Percentiles rank a stretch among this genome's conserved stretches.
phyloP scores from a whole-genome alignment of 2,888 invertebrate species.

The Nemurella pictetii region DNA sequence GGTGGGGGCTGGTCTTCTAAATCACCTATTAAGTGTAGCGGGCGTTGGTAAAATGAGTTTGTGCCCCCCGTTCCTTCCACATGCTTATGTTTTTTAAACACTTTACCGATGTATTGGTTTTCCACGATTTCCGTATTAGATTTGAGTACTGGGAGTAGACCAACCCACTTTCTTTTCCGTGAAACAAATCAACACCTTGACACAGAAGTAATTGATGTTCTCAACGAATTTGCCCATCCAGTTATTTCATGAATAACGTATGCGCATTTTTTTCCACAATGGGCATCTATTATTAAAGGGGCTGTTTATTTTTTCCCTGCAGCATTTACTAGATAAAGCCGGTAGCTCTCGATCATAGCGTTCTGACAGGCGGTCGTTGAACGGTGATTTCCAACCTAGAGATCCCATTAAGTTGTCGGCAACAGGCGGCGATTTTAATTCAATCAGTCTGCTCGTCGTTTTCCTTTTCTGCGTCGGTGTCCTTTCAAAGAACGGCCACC shows the following conservation, averaged over 20 bases:
- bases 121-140: too few relatives aligned
- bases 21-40: too few relatives aligned
- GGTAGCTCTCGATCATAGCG: slow-evolving; percentile 18
- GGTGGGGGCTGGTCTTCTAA: too few relatives aligned
- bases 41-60: too few relatives aligned
- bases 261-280: neutral
- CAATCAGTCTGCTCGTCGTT: neutral
- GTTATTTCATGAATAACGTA: neutral
- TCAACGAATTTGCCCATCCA: neutral
- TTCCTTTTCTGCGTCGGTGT: neutral
- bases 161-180: too few relatives aligned
- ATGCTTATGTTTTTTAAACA: too few relatives aligned
- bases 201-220: too few relatives aligned
- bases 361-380: slow-evolving; percentile 13
- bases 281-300: neutral
- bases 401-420: slow-evolving; percentile 25
- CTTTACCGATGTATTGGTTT: too few relatives aligned
- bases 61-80: too few relatives aligned
- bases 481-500: neutral
- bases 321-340: neutral
- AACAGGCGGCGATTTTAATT: slow-evolving; percentile 27
- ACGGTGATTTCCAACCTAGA: slow-evolving; percentile 15
- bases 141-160: too few relatives aligned
- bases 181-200: too few relatives aligned
- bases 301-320: neutral